Base-by-base conservation (phyloP, 2,113 vertebrate species). In the Elanoides forficatus region DNA sequence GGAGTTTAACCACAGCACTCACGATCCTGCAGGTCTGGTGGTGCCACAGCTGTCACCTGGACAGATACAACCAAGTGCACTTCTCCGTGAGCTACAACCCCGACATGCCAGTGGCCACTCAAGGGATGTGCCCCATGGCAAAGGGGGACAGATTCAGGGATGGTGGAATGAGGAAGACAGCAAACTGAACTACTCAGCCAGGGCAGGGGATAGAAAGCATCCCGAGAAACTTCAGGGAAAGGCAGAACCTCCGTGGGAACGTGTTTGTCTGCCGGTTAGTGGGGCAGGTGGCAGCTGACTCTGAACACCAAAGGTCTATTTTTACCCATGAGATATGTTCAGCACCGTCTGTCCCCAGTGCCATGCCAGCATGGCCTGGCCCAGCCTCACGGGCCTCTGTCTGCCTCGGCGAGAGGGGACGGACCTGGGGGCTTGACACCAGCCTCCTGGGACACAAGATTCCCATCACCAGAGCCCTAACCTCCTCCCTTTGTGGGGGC, bases 81-180 rank as follows among this genome's bases (percentile, higher is more conserved):
- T 72, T 21, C 52, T 20, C 67, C 13, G 1, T 6, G 14, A 75
- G 45, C n/a, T 38, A 60, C 80, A 65, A 56, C 47, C 45, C 36
- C 2, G 1, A 10, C 2, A 1, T 7, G 2, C 16, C 0, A 0
- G 32, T 30, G 55, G 42, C 30, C 1, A 1, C 34, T 45, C 21
- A 2, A 29, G 9, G 25, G 55, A 55, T 8, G 23, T 29, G 29
- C 42, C 80, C 43, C 0, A 0, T 5, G 34, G 67, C 62, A 72
- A 81, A 36, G 2, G 23, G 85, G 32, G 50, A 66, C 40, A 30
- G 27, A 25, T 10, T 18, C 25, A 21, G 42, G 52, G 48, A 63
- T 1, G 3, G 17, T 0, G 1, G 38, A 27, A 65, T 18, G 21
- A 21, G 25, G 63, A n/a, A 66, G 34, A 48, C 25, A 55, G 4